A percentile compares a stretch with the other conserved stretches of the same genome.
Evolutionary conservation across 30 jellyfish, hydroid and myxozoan genomes (phyloP).

Genomic region (Hydractinia symbiolongicarpus): DNA sequence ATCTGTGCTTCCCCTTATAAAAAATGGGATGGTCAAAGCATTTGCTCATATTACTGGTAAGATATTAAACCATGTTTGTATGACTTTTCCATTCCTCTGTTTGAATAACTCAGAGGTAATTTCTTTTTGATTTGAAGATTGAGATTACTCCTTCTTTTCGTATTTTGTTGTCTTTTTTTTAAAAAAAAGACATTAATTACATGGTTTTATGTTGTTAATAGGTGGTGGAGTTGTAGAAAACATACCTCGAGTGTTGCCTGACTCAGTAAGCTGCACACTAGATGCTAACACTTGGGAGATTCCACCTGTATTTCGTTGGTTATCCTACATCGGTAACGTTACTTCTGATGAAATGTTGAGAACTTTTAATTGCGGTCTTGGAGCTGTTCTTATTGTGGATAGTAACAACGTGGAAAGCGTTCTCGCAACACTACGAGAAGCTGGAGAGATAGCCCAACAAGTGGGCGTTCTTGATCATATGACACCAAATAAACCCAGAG

Average conservation of each 20-base stretch:
- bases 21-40: slow-evolving; percentile 64
- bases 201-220: background rate
- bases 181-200: too few species aligned
- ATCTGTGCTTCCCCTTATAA: slow-evolving; percentile 61
- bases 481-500: background rate
- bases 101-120: too few species aligned
- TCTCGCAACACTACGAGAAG: slow-evolving; percentile 21
- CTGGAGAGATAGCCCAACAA: slow-evolving; percentile 54
- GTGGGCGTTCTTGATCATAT: slow-evolving; percentile 44
- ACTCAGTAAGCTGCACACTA: slow-evolving; percentile 25
- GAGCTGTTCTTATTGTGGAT: slow-evolving; percentile 50
- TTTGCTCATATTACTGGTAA: slow-evolving; percentile 90
- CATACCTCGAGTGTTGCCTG: slow-evolving; percentile 78
- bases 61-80: background rate
- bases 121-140: too few species aligned
- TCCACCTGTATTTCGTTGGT: slow-evolving; percentile 79
- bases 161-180: too few species aligned
- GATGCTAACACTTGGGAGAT: slow-evolving; percentile 69
- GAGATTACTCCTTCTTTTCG: too few species aligned
- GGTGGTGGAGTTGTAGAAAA: slow-evolving; percentile 95
- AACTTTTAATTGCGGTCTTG: slow-evolving; percentile 87
- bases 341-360: slow-evolving; percentile 59
- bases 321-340: slow-evolving; percentile 53
- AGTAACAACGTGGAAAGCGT: slow-evolving; percentile 26
- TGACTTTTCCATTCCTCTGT: too few species aligned